Base-by-base conservation (phyloP, 2,113 vertebrate genomes). In the Corydoras maculifer region DNA sequence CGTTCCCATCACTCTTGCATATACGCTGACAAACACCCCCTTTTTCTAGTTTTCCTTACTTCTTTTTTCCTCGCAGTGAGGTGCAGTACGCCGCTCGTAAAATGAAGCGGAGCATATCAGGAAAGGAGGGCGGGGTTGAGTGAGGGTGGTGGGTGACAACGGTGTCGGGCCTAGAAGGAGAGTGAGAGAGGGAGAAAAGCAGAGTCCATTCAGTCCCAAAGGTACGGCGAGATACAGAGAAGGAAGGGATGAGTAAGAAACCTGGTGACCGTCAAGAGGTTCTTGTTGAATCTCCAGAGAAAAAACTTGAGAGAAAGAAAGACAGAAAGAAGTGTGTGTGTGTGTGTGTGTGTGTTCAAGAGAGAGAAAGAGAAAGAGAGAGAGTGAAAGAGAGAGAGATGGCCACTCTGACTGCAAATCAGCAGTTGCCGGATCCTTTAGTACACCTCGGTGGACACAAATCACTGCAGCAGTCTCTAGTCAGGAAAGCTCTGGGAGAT, bases 31-130 rank as follows among this genome's bases (percentile, higher is more conserved):
- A 62, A 61, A 73, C 75, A 75, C 66, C 51, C 69, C 18, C 73
- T 65, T 32, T 62, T 5, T 29, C n/a, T 78, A 79, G 70, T 81
- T 81, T 79, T 79, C 73, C 25, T 54, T 58, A 60, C 13, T 62
- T 69, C 70, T 75, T 72, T 75, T 72, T 73, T 76, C 66, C 78
- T 77, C 50, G 43, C 74, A 68, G 76, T 29, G 77, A 83, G 75
- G 78, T 77, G 80, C 64, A 78, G 77, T 78, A 82, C 83, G 86
- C 83, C 59, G 74, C 80, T 85, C 80, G 65, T 84, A 86, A 86
- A 84, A 82, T 78, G 80, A 85, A 87, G 86, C 79, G 83, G 84
- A 86, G 88, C 87, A 85, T 86, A 86, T 86, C 35, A 43, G 35
- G 35, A 43, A 43, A 43, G 35, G 7, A 43, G 35, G 35, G 35